These are phyloP conservation scores for Arvicanthis niloticus DNA, from an alignment of 2,113 vertebrate genomes.

Conservation along the genomic window DNA sequence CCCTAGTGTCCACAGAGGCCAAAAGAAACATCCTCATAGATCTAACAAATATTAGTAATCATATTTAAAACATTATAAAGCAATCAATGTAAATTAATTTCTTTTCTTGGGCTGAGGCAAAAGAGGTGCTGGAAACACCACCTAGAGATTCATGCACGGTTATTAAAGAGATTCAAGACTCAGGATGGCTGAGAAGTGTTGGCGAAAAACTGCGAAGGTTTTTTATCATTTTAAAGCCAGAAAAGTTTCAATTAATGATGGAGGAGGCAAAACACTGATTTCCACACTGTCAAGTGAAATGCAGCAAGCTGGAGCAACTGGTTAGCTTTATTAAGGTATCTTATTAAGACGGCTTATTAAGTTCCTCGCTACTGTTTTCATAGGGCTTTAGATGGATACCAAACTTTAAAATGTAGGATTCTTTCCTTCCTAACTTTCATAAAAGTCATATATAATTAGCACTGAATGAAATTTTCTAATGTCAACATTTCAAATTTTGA, in stretches of 20 bases:
- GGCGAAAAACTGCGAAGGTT: slow-evolving; percentile 62
- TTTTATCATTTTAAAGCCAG: slow-evolving; percentile 78
- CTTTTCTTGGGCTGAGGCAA: slow-evolving; percentile 53
- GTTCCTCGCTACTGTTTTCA: slow-evolving; percentile 80
- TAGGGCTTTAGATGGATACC: slow-evolving; percentile 79
- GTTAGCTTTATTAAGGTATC: slow-evolving; percentile 82
- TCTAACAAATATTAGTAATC: slow-evolving; percentile 51
- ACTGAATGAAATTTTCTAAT: slow-evolving; percentile 83
- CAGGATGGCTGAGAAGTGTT: slow-evolving; percentile 55
- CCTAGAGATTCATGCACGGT: slow-evolving; percentile 44
- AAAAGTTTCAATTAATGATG: slow-evolving; percentile 80
- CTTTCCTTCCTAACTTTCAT: slow-evolving; percentile 81
- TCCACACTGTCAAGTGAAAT: slow-evolving; percentile 70
- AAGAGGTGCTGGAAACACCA: slow-evolving; percentile 47
- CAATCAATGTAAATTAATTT: slow-evolving; percentile 44
- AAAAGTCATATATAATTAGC: slow-evolving; percentile 83
- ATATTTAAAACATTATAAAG: slow-evolving; percentile 62
- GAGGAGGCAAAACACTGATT: slow-evolving; percentile 68
- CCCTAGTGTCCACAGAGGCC: too few species aligned
- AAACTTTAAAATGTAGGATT: slow-evolving; percentile 84
- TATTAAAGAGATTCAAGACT: slow-evolving; percentile 61
- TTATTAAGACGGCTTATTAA: slow-evolving; percentile 83
- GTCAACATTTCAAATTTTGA: slow-evolving; percentile 83
- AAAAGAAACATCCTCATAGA: neutral
- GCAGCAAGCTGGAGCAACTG: slow-evolving; percentile 73